phyloP scores from a whole-genome alignment of 2,888 invertebrate species.

The Alloscopus bannaensis region DNA sequence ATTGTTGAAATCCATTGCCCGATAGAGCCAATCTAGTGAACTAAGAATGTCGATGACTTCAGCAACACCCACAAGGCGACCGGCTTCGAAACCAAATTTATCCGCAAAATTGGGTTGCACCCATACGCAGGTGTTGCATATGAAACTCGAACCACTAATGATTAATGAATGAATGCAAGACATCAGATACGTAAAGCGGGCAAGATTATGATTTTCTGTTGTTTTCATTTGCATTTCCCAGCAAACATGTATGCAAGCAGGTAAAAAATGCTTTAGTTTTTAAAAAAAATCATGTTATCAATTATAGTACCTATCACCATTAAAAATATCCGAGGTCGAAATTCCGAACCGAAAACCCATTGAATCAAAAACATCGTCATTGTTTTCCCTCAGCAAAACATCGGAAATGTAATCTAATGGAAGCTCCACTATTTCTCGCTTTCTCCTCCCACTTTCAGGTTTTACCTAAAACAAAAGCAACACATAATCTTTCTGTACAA shows the following conservation, averaged over 20 bases:
- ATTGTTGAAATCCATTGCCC: conserved; percentile 61
- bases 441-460: neutral
- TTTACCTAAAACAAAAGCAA: too few relatives aligned
- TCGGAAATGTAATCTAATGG: conserved; percentile 10
- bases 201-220: neutral
- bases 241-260: too few relatives aligned
- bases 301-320: conserved; percentile 19
- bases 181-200: neutral
- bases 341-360: neutral
- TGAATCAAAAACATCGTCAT: conserved; percentile 29
- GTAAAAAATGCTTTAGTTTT: too few relatives aligned
- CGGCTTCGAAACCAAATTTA: conserved; percentile 47
- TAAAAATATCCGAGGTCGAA: conserved; percentile 16
- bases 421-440: neutral
- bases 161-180: neutral
- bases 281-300: too few relatives aligned
- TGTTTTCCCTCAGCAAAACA: conserved; percentile 4
- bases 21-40: conserved; percentile 54
- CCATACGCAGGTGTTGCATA: conserved; percentile 64
- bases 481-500: too few relatives aligned
- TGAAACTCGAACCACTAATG: neutral
- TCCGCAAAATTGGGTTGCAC: conserved; percentile 65
- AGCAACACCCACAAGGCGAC: conserved; percentile 44
- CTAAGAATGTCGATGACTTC: conserved; percentile 56
- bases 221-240: too few relatives aligned